Base-by-base conservation (phyloP, 1,140 invertebrate species). In the Himalopsyche phryganea region DNA sequence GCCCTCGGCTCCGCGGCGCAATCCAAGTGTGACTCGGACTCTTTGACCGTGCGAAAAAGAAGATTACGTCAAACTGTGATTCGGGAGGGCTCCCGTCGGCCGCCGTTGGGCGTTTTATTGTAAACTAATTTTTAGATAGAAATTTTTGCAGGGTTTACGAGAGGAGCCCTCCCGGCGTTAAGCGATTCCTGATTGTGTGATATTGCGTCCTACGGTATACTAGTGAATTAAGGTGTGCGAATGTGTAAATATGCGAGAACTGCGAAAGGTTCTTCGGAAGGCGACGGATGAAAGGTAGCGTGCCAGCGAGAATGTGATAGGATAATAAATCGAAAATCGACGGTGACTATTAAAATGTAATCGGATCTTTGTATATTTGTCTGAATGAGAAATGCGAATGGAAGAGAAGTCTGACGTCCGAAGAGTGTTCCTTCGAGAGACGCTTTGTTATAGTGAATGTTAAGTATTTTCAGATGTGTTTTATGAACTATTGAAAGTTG, bases 151-250 rank as follows among this genome's bases (percentile, higher is more conserved):
- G 63, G 63, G 63, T 65, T 57, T 19, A 53, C 53, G 58, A 65
- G 59, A 61, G 59, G 63, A 61, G 59, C 59, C 63, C 63, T 61
- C 59, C 51, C 63, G 58, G 61, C 48, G n/a, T 18, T 53, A 65
- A 63, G 61, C 63, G 61, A 65, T 65, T 65, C 63, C 63, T 65
- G 63, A 65, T 65, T 61, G 63, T 65, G 63, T 65, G 63, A 65
- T 65, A 65, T 65, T 65, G 63, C 63, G 63, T 65, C 63, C 63
- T 65, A 65, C 51, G 51, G 56, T 61, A 64, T 58, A 50, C 59
- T 65, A 65, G 63, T 61, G 58, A 58, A 61, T 23, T 61, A 65
- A 64, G 61, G 60, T 46, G 58, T 42, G 36, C 35, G 63, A 65
- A 65, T 58, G 59, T 56, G 57, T 63, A 63, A 51, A 59, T 63